Evolutionary conservation across 2,888 invertebrate genomes (phyloP).

Genomic region (Tryphoninae sp.): DNA sequence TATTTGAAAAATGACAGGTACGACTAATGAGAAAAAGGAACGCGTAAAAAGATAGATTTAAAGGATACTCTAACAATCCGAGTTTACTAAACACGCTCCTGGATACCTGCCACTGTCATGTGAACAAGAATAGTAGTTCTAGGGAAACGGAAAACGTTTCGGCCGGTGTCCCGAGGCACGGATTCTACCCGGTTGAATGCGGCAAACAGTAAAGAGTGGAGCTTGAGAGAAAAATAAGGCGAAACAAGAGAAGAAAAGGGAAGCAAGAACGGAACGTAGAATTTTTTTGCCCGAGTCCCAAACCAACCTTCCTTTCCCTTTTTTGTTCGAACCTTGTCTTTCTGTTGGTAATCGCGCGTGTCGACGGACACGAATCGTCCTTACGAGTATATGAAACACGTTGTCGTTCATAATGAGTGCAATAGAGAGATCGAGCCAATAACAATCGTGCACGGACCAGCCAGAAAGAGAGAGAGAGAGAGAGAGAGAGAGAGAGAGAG

Average conservation of each 20-base stretch:
- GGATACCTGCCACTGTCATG: conserved; percentile 19
- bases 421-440: conserved; percentile 16
- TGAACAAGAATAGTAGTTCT: conserved; percentile 12
- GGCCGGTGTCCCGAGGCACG: conserved; percentile 22
- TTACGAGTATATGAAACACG: conserved; percentile 22
- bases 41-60: background rate
- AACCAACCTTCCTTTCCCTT: conserved; percentile 54
- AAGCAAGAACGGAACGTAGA: conserved; percentile 49
- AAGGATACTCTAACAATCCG: background rate
- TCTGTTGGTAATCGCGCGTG: conserved; percentile 48
- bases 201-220: conserved; percentile 46
- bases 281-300: conserved; percentile 48
- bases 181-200: conserved; percentile 15
- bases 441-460: conserved; percentile 9
- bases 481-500: too few species aligned
- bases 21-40: background rate
- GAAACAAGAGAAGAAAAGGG: conserved; percentile 43
- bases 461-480: conserved; percentile 21
- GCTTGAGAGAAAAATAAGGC: conserved; percentile 32
- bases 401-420: conserved; percentile 28
- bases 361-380: background rate
- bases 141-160: conserved; percentile 46
- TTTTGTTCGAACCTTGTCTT: conserved; percentile 55
- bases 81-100: conserved; percentile 52
- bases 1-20: background rate